These are phyloP conservation scores for Phalloptychus januarius DNA, from an alignment of 2,797 vertebrate species.

Conservation along the genomic window DNA sequence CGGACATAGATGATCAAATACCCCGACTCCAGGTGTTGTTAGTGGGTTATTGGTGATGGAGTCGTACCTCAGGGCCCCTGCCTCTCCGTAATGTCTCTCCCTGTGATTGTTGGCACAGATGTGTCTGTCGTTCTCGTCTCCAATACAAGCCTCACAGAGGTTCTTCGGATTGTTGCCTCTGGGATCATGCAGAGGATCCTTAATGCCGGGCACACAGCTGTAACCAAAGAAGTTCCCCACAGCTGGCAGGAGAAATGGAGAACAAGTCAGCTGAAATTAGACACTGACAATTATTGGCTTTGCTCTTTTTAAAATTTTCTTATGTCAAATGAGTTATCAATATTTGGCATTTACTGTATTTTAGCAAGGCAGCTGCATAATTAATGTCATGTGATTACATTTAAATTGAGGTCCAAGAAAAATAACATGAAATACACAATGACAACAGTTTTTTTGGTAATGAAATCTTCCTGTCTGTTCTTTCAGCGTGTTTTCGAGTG, in stretches of 20 bases:
- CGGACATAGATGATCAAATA: not conserved
- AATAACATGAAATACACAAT: not conserved
- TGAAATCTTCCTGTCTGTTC: not conserved
- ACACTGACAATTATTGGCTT: not conserved
- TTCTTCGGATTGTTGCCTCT: conserved; percentile 85
- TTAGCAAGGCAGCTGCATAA: not conserved
- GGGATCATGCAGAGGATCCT: conserved; percentile 81
- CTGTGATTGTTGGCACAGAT: conserved; percentile 82
- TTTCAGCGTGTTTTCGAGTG: not conserved
- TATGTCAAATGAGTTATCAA: not conserved
- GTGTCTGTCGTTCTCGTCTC: conserved; percentile 84
- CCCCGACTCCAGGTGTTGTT: conserved; percentile 1
- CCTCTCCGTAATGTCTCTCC: conserved; percentile 83
- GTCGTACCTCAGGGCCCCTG: conserved; percentile 82
- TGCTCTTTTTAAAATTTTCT: not conserved
- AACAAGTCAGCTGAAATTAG: not conserved
- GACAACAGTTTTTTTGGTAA: not conserved
- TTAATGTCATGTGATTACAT: not conserved
- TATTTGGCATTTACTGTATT: not conserved
- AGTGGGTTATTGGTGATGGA: conserved; percentile 6
- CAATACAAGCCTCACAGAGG: conserved; percentile 86
- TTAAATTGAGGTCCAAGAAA: not conserved
- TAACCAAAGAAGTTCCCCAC: conserved; percentile 86
- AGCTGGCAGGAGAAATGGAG: conserved; percentile 50
- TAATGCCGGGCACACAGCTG: conserved; percentile 84